A percentile compares a stretch with the other conserved stretches of the same genome.
Evolutionary conservation across 2,888 invertebrate genomes (phyloP).

Genomic region (Fragum whitleyi): DNA sequence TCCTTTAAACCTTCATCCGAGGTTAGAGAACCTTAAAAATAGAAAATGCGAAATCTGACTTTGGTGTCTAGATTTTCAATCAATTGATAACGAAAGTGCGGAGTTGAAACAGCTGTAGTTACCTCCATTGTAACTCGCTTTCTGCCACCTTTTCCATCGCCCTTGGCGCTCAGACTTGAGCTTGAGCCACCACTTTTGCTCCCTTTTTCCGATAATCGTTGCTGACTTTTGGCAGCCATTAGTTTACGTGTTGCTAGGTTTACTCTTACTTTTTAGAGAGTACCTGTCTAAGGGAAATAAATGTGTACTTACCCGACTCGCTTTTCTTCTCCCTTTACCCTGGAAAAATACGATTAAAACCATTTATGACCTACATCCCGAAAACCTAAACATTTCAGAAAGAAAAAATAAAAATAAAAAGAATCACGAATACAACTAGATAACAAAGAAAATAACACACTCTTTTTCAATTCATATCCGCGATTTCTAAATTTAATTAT

Average conservation of each 20-base stretch:
- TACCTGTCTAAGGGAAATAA: constrained; percentile 54
- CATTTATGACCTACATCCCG: too few species aligned
- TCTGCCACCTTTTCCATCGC: constrained; percentile 59
- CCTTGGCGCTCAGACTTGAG: constrained; percentile 55
- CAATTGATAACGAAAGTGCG: too few species aligned
- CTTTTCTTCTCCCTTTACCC: constrained; percentile 48
- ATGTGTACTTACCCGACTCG: constrained; percentile 46
- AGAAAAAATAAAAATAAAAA: too few species aligned
- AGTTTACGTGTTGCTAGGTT: constrained; percentile 67
- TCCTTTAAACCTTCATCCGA: too few species aligned
- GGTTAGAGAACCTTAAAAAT: too few species aligned
- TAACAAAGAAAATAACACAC: too few species aligned
- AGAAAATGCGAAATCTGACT: too few species aligned
- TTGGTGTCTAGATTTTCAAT: too few species aligned
- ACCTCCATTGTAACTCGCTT: constrained; percentile 74
- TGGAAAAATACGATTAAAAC: constrained; percentile 46
- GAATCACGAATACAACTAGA: too few species aligned
- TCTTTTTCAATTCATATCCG: too few species aligned
- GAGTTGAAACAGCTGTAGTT: not conserved
- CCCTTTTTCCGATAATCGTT: constrained; percentile 63
- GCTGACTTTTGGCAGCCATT: constrained; percentile 71
- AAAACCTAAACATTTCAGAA: too few species aligned
- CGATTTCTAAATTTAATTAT: too few species aligned
- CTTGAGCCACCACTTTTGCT: constrained; percentile 62
- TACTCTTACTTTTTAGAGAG: constrained; percentile 58